phyloP scores from a whole-genome alignment of 1,140 invertebrate species.

The Sesamia nonagrioides region DNA sequence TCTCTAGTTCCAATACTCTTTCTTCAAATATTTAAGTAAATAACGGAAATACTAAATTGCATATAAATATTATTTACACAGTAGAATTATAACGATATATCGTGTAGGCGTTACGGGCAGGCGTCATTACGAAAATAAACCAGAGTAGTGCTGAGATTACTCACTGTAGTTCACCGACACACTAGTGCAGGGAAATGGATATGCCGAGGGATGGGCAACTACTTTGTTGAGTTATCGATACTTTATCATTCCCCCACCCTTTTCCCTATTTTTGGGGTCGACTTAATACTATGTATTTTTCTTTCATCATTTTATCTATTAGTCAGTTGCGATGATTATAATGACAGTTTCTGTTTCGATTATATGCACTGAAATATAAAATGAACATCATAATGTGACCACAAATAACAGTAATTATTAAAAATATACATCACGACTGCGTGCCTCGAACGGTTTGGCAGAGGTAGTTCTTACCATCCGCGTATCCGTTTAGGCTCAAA shows the following conservation, averaged over 20 bases:
- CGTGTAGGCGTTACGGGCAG: constrained; percentile 15
- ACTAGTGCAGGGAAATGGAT: constrained; percentile 37
- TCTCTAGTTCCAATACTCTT: background rate
- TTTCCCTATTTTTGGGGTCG: too few relatives aligned
- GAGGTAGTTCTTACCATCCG: too few relatives aligned
- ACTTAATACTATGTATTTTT: too few relatives aligned
- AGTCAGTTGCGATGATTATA: too few relatives aligned
- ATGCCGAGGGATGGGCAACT: background rate
- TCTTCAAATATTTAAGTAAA: background rate
- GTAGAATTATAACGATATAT: background rate
- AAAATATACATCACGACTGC: too few relatives aligned
- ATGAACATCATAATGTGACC: too few relatives aligned
- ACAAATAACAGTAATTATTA: too few relatives aligned
- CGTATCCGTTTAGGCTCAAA: too few relatives aligned
- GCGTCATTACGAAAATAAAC: constrained; percentile 50
- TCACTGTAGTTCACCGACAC: constrained; percentile 54
- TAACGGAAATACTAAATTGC: background rate
- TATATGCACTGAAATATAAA: too few relatives aligned
- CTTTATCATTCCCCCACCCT: background rate
- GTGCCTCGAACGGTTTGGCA: too few relatives aligned
- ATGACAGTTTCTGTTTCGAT: too few relatives aligned
- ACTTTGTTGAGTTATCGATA: background rate
- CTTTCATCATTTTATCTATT: too few relatives aligned
- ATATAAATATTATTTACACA: background rate
- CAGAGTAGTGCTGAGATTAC: constrained; percentile 49